These are phyloP conservation scores for Ormyrus rosae DNA, from an alignment of 2,888 invertebrate genomes.

Conservation along the genomic window DNA sequence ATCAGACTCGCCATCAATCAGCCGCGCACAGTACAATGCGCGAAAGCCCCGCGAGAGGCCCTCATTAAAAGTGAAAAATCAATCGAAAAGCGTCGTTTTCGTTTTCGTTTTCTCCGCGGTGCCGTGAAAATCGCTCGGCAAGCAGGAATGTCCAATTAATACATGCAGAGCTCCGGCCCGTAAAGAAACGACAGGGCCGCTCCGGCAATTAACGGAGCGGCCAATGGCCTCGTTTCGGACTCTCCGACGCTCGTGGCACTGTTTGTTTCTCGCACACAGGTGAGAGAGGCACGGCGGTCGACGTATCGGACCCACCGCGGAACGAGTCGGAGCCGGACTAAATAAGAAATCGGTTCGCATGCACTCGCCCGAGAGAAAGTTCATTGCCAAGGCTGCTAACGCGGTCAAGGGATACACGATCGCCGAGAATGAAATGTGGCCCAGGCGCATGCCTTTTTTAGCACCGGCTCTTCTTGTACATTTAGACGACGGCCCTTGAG, in stretches of 20 bases:
- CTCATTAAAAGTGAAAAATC: too few relatives aligned
- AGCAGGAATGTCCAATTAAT: background rate
- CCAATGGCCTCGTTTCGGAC: conserved; percentile 38
- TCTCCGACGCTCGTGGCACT: background rate
- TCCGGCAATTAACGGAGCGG: conserved; percentile 38
- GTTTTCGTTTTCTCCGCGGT: conserved; percentile 25
- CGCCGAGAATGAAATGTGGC: conserved; percentile 2
- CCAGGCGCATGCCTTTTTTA: background rate
- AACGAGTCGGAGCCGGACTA: background rate
- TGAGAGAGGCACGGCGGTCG: conserved; percentile 9
- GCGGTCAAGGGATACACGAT: conserved; percentile 51
- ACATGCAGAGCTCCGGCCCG: background rate
- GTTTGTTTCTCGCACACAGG: background rate
- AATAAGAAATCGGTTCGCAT: conserved; percentile 27
- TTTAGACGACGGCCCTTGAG: too few relatives aligned
- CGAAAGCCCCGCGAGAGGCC: background rate
- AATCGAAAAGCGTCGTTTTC: background rate
- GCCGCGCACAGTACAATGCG: too few relatives aligned
- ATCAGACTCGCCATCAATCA: too few relatives aligned
- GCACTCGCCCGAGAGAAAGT: conserved; percentile 47
- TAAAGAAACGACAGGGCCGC: background rate
- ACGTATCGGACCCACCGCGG: background rate
- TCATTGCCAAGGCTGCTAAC: conserved; percentile 54
- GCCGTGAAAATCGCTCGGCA: background rate
- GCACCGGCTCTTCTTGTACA: conserved; percentile 21